phyloP scores from a whole-genome alignment of 2,113 vertebrate species.

The Otocyon megalotis region DNA sequence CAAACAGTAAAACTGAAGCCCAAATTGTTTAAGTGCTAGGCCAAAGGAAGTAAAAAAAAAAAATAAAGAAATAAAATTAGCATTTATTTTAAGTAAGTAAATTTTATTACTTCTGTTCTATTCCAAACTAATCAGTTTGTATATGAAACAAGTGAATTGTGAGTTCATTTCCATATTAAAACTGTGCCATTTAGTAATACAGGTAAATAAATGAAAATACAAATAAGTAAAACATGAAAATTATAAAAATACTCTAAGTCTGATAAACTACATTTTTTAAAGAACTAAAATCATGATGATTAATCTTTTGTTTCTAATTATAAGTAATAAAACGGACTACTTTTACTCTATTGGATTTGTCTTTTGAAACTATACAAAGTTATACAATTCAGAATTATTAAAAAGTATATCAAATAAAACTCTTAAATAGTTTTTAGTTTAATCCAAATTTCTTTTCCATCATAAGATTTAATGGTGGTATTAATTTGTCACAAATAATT shows the following conservation, averaged over 20 bases:
- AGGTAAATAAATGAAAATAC: background rate
- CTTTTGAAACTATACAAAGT: background rate
- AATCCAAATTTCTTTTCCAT: background rate
- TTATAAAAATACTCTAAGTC: conserved; percentile 7
- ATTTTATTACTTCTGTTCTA: background rate
- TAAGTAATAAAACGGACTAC: background rate
- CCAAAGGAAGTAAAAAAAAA: background rate
- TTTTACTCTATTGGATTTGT: background rate
- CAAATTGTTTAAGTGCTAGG: background rate
- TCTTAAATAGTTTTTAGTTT: background rate
- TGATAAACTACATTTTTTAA: background rate
- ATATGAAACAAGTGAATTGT: background rate
- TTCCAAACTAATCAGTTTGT: conserved; percentile 9
- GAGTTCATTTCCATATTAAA: background rate
- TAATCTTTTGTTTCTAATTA: background rate
- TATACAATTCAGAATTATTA: conserved; percentile 3
- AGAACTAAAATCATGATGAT: background rate
- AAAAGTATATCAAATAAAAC: background rate
- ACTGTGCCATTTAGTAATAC: background rate
- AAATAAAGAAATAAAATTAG: background rate
- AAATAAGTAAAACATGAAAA: background rate
- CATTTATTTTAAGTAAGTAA: background rate
- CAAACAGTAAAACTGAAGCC: background rate
- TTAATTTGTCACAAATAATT: background rate
- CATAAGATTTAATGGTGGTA: background rate